These are phyloP conservation scores for Micromesistius poutassou DNA, from an alignment of 2,797 vertebrate species.

Conservation along the genomic window DNA sequence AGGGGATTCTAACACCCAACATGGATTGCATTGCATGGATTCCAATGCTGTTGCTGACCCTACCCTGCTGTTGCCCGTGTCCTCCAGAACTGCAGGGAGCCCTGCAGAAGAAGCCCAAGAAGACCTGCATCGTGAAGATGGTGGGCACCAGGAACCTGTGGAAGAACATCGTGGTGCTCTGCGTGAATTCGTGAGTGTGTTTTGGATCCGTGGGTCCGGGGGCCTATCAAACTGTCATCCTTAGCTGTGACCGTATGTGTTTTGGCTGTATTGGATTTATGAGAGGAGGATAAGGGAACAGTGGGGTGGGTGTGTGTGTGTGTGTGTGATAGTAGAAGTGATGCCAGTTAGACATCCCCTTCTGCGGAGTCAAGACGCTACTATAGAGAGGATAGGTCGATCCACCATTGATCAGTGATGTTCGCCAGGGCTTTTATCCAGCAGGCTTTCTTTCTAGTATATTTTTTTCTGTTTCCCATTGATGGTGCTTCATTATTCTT, in stretches of 20 bases:
- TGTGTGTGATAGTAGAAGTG: constrained; percentile 11
- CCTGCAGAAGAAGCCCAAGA: constrained; percentile 83
- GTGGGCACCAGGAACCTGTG: constrained; percentile 93
- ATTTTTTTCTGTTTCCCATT: constrained; percentile 20
- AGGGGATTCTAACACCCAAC: neutral
- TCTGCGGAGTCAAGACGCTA: constrained; percentile 36
- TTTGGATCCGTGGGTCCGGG: neutral
- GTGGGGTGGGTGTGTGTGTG: constrained; percentile 2
- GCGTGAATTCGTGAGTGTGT: constrained; percentile 92
- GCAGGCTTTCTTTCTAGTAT: constrained; percentile 31
- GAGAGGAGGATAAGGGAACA: neutral
- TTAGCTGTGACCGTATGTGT: too few species aligned
- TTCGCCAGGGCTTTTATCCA: constrained; percentile 30
- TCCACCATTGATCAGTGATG: constrained; percentile 46
- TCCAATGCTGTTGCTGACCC: neutral
- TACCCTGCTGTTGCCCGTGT: neutral
- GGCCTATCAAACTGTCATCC: neutral
- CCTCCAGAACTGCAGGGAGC: constrained; percentile 85
- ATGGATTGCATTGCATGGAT: too few species aligned
- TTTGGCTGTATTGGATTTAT: too few species aligned
- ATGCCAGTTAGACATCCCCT: constrained; percentile 34
- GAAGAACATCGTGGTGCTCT: constrained; percentile 98
- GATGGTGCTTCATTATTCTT: neutral
- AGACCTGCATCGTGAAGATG: constrained; percentile 92
- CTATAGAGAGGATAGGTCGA: constrained; percentile 41